Conservation (phyloP, 2,888 invertebrate species). For the Cloeon dipterum region DNA sequence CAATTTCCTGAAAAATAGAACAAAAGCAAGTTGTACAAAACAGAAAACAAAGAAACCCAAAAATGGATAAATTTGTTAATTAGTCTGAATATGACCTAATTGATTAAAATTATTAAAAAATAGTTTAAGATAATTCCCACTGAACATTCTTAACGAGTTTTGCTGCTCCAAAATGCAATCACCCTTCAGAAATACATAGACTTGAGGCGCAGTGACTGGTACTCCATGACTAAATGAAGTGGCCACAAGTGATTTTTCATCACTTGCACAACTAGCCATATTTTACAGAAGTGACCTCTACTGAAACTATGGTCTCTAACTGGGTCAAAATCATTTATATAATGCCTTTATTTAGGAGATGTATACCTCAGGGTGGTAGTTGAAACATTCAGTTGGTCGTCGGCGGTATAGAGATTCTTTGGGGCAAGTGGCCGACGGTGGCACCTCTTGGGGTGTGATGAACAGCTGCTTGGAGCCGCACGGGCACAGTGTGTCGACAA, state of each 20-base stretch:
- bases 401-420: conserved; percentile 45
- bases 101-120: neutral
- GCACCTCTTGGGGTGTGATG: conserved; percentile 37
- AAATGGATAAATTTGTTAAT: neutral
- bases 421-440: conserved; percentile 11
- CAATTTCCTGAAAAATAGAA: conserved; percentile 18
- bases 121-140: too few species aligned
- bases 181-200: too few species aligned
- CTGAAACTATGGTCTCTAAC: neutral
- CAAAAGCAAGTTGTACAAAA: neutral
- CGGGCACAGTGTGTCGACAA: conserved; percentile 44
- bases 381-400: conserved; percentile 58
- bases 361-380: conserved; percentile 66
- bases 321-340: neutral
- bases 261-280: too few species aligned
- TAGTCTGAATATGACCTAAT: neutral
- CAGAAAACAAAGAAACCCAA: neutral
- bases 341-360: neutral
- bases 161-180: neutral
- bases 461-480: conserved; percentile 71
- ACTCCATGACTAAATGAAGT: too few species aligned
- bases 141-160: too few species aligned
- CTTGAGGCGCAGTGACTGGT: too few species aligned
- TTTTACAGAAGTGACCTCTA: too few species aligned
- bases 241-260: too few species aligned